Evolutionary conservation across 2,113 vertebrate species (phyloP).

Genomic region (Myiagra hebetior): DNA sequence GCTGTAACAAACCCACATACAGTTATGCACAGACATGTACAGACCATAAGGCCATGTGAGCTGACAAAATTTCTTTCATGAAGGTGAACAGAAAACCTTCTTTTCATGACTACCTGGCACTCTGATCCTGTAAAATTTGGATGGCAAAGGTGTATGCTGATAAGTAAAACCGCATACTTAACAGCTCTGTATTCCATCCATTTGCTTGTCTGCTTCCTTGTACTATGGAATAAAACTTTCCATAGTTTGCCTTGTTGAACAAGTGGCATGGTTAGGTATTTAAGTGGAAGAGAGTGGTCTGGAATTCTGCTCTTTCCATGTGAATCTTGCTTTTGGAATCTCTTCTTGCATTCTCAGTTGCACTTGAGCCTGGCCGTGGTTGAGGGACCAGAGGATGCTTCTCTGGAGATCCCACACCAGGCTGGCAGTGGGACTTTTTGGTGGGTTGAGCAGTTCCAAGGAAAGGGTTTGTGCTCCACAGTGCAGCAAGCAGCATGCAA

Average conservation of each 20-base stretch:
- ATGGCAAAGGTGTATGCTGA: background rate
- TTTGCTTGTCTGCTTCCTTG: background rate
- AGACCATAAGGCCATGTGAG: fast-evolving
- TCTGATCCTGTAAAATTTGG: background rate
- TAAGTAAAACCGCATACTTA: background rate
- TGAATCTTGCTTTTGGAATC: background rate
- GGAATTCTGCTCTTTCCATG: background rate
- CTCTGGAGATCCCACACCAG: fast-evolving
- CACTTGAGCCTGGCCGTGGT: fast-evolving
- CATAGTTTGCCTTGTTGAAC: background rate
- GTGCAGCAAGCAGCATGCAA: fast-evolving
- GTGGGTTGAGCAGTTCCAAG: background rate
- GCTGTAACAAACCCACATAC: background rate
- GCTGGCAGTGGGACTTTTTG: background rate
- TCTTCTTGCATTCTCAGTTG: background rate
- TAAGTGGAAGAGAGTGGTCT: background rate
- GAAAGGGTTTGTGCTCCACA: background rate
- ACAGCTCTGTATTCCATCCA: background rate
- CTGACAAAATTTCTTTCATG: background rate
- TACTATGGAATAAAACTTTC: background rate
- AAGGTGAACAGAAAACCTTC: background rate
- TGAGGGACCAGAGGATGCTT: background rate
- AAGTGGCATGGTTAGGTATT: background rate
- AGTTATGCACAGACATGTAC: background rate
- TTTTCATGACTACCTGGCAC: background rate